Evolutionary conservation across 2,113 vertebrate species (phyloP).

Genomic region (Monarcha castaneiventris): DNA sequence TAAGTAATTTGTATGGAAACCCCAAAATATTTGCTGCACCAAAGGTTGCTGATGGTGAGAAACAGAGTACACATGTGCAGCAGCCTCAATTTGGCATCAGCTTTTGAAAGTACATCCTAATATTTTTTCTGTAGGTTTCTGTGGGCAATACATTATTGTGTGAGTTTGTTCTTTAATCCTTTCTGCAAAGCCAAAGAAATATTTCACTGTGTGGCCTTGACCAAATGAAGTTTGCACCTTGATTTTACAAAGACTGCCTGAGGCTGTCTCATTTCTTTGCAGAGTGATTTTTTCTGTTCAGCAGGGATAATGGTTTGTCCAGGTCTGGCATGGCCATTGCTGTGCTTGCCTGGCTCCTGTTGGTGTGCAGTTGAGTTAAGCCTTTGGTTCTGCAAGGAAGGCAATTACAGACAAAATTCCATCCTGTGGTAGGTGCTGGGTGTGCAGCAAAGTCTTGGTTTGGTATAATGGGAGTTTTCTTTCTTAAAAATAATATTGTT

Average conservation of each 20-base stretch:
- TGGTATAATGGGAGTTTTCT: not conserved
- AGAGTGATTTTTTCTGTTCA: not conserved
- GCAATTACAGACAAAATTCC: not conserved
- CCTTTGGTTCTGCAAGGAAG: not conserved
- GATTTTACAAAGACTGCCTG: not conserved
- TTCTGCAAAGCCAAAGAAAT: not conserved
- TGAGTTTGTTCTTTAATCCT: not conserved
- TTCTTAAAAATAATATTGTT: constrained; percentile 46
- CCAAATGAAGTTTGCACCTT: not conserved
- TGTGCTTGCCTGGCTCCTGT: not conserved
- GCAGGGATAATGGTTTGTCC: not conserved
- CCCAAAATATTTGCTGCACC: not conserved
- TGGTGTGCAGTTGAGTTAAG: not conserved
- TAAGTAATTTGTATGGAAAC: not conserved
- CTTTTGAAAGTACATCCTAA: not conserved
- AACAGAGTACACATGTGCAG: not conserved
- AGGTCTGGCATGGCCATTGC: not conserved
- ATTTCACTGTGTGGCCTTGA: not conserved
- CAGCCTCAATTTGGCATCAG: not conserved
- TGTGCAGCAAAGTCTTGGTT: not conserved
- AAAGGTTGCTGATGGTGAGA: not conserved
- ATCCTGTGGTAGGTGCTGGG: not conserved
- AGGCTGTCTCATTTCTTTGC: not conserved
- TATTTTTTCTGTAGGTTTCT: not conserved
- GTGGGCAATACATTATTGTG: not conserved